Base-by-base conservation (phyloP, 64 coral and sea anemone genomes). In the Pocillopora verrucosa region DNA sequence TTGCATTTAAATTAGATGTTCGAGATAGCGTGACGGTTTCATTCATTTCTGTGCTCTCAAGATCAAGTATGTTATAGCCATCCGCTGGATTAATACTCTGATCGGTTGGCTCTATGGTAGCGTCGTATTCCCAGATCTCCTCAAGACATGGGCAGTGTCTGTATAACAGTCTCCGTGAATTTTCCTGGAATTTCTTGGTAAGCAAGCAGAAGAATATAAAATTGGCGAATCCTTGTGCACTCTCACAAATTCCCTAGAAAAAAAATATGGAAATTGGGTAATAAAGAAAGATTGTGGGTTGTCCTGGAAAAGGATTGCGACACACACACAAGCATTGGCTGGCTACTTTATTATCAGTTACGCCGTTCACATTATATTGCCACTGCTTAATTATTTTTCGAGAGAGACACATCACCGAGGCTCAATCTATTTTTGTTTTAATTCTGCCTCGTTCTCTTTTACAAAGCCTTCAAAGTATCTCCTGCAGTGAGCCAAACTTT, bases 101-200 rank as follows among this genome's bases (percentile, higher is more conserved):
- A 2, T 75, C 16, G 73, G 26, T 34, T 2, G 73, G 73, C 34
- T 36, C 41, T 7, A 7, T 51, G 41, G 41, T 51, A 3, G 41
- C 7, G 41, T 51, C 7, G 41, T 4, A 51, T 51, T 51, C 41
- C 41, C 41, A 51, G 41, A 51, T 3, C 41, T 69, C 24, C 65
- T 34, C 73, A 75, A 75, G 11, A 75, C 73, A 75, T 36, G 25
- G 30, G 26, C 10, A 75, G 73, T 17, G 73, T 36, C 73, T 36
- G 26, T 36, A n/a, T 6, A 75, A 36, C 26, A 75, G 9, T 75
- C 73, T 75, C 11, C 73, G 73, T 13, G 36, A 5, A 34, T 35
- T 75, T 34, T 36, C 73, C 13, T 75, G 73, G 36, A 67, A 37
- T 75, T 75, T 75, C 73, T 75, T 34, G 30, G 73, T 75, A 75